A percentile compares a stretch with the other conserved stretches of the same genome.
Conservation (phyloP, 2,797 vertebrate genomes). For the Monodelphis domestica region DNA sequence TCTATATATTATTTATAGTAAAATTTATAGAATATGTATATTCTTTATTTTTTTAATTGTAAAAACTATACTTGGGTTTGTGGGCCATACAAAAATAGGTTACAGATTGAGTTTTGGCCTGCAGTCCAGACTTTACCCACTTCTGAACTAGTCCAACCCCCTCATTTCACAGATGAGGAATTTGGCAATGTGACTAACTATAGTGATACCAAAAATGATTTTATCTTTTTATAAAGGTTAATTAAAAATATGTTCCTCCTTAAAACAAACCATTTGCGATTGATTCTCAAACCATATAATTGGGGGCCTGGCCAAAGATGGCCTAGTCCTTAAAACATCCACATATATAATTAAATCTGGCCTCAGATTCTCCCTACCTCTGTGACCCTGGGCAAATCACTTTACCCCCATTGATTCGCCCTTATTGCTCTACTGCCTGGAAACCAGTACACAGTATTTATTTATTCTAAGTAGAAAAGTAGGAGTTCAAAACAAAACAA, state of each 20-base stretch:
- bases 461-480: too few species aligned
- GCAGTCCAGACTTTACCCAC: neutral
- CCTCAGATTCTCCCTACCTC: too few species aligned
- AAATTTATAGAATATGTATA: neutral
- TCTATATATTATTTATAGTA: neutral
- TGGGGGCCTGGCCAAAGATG: neutral
- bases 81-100: neutral
- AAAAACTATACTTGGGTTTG: neutral
- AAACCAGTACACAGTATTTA: too few species aligned
- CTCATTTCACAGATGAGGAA: neutral
- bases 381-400: too few species aligned
- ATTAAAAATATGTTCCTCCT: neutral
- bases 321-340: neutral
- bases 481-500: too few species aligned
- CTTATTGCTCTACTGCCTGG: too few species aligned
- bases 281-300: neutral
- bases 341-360: neutral
- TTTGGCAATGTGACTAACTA: neutral
- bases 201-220: neutral
- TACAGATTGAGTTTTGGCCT: neutral
- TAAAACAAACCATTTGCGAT: neutral
- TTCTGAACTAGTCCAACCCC: neutral
- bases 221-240: neutral
- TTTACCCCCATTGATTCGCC: too few species aligned
- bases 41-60: neutral